A percentile compares a stretch with the other conserved stretches of the same genome.
phyloP scores from a whole-genome alignment of 2,113 vertebrate species.

The Coreoperca whiteheadi region DNA sequence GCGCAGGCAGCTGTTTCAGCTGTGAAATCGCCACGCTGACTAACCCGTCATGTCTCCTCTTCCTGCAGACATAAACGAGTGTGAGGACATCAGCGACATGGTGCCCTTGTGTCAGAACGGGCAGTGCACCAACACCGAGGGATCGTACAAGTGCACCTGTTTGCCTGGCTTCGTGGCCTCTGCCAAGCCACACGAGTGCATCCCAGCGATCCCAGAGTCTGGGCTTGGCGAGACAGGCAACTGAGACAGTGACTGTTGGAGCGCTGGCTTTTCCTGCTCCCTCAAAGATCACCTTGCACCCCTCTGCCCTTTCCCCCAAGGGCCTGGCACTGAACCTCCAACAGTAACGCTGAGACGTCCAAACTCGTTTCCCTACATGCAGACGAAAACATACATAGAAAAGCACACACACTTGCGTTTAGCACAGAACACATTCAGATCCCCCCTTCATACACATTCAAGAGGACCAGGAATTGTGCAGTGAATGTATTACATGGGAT shows the following conservation, averaged over 20 bases:
- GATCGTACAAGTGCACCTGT: slow-evolving; percentile 93
- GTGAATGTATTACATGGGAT: slow-evolving; percentile 78
- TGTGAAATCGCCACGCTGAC: slow-evolving; percentile 35
- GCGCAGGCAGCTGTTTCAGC: slow-evolving; percentile 38
- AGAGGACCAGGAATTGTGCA: slow-evolving; percentile 72
- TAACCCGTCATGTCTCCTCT: slow-evolving; percentile 32
- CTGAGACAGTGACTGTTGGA: slow-evolving; percentile 65
- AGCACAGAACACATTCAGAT: slow-evolving; percentile 27
- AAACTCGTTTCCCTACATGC: slow-evolving; percentile 38
- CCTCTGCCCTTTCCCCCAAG: slow-evolving; percentile 36
- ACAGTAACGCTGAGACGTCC: slow-evolving; percentile 75
- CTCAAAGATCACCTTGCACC: slow-evolving; percentile 30
- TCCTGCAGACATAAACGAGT: slow-evolving; percentile 92
- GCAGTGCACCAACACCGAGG: slow-evolving; percentile 91
- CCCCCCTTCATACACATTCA: slow-evolving; percentile 46
- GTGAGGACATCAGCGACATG: slow-evolving; percentile 89
- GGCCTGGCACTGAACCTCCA: slow-evolving; percentile 74
- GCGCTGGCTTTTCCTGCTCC: slow-evolving; percentile 37
- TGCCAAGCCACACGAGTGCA: slow-evolving; percentile 87
- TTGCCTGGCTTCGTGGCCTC: slow-evolving; percentile 86
- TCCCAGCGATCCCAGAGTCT: slow-evolving; percentile 80
- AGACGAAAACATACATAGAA: slow-evolving; percentile 4
- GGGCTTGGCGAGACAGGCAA: slow-evolving; percentile 57
- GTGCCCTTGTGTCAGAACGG: slow-evolving; percentile 89
- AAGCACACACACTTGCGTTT: slow-evolving; percentile 35